A percentile compares a stretch with the other conserved stretches of the same genome.
phyloP scores from a whole-genome alignment of 2,888 invertebrate genomes.

The Aporophyla lueneburgensis region DNA sequence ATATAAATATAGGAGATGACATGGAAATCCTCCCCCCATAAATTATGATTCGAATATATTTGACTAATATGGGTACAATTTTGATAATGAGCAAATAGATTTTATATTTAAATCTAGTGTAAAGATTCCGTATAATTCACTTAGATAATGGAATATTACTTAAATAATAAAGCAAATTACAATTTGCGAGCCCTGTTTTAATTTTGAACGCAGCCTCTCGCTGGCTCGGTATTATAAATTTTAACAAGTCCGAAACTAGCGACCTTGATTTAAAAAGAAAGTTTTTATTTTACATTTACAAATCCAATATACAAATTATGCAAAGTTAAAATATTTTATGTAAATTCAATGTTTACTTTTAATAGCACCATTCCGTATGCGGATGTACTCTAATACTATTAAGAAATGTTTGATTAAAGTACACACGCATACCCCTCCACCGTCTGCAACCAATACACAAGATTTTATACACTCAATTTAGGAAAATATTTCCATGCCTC shows the following conservation, averaged over 20 bases:
- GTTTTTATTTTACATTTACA: conserved; percentile 63
- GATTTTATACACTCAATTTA: conserved; percentile 38
- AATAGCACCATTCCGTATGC: conserved; percentile 87
- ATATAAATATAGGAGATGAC: conserved; percentile 60
- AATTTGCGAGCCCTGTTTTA: conserved; percentile 75
- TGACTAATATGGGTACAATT: conserved; percentile 87
- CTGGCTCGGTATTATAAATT: conserved; percentile 58
- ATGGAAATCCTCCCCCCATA: conserved; percentile 54
- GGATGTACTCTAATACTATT: conserved; percentile 76
- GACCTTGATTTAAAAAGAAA: conserved; percentile 43
- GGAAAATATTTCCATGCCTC: conserved; percentile 45
- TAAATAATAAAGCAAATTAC: conserved; percentile 84
- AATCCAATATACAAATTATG: conserved; percentile 70
- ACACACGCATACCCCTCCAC: conserved; percentile 78
- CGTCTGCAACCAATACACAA: conserved; percentile 54
- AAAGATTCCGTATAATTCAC: conserved; percentile 85
- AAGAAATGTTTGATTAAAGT: conserved; percentile 73
- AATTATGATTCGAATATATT: conserved; percentile 75
- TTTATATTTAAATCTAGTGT: conserved; percentile 85
- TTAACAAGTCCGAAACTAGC: conserved; percentile 64
- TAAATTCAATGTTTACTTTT: conserved; percentile 74
- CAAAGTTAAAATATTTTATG: conserved; percentile 70
- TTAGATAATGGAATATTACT: conserved; percentile 90
- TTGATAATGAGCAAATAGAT: conserved; percentile 89
- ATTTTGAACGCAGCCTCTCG: conserved; percentile 63